phyloP scores from a whole-genome alignment of 2,888 invertebrate genomes.

The Dinocampus coccinellae region DNA sequence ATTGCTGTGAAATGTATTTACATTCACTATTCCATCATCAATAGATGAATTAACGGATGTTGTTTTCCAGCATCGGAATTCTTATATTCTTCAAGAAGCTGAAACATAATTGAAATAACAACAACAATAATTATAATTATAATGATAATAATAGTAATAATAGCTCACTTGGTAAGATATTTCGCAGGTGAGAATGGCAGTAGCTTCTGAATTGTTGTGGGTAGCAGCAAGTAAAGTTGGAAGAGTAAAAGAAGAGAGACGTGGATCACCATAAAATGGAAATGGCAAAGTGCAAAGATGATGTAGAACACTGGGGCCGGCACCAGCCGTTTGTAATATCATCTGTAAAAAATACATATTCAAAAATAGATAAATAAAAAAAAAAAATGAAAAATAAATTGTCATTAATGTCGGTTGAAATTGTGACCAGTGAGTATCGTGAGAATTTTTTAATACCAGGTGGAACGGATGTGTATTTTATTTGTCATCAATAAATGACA shows the following conservation, averaged over 20 bases:
- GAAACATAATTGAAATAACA: slow-evolving; percentile 62
- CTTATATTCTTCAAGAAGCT: slow-evolving; percentile 75
- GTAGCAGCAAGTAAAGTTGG: slow-evolving; percentile 84
- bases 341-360: slow-evolving; percentile 71
- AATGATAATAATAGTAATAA: too few relatives aligned
- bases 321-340: slow-evolving; percentile 79
- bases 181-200: slow-evolving; percentile 82
- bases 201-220: slow-evolving; percentile 77
- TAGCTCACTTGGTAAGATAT: slow-evolving; percentile 74
- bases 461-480: slow-evolving; percentile 51
- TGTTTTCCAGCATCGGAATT: slow-evolving; percentile 71
- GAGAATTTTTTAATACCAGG: slow-evolving; percentile 47
- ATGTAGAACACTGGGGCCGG: slow-evolving; percentile 84
- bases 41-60: slow-evolving; percentile 70
- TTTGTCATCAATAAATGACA: not conserved
- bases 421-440: slow-evolving; percentile 7
- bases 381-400: not conserved
- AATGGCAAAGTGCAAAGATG: slow-evolving; percentile 88
- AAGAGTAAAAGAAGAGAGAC: slow-evolving; percentile 79
- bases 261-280: slow-evolving; percentile 85
- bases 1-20: not conserved
- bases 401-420: not conserved
- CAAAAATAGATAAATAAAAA: slow-evolving; percentile 12
- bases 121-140: too few relatives aligned
- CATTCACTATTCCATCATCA: slow-evolving; percentile 59